Percentiles rank a stretch among this genome's conserved stretches.
These are phyloP conservation scores for Arizona elegans DNA, from an alignment of 2,113 vertebrate species.

Conservation along the genomic window DNA sequence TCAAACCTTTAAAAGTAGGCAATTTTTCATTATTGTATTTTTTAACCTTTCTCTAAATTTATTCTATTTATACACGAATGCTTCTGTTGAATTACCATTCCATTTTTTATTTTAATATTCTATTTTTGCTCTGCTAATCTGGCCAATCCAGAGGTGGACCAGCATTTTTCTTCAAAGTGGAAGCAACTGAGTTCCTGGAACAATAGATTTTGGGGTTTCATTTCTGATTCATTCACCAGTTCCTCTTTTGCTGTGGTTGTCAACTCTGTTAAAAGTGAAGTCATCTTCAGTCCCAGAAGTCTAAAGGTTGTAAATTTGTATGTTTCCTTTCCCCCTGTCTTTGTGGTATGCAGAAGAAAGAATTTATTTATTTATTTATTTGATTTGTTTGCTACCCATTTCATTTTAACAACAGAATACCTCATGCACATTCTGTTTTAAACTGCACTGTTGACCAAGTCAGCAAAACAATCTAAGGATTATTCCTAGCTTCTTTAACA, in stretches of 20 bases:
- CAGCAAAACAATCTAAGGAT: not conserved
- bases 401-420: not conserved
- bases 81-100: not conserved
- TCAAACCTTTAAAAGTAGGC: not conserved
- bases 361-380: not conserved
- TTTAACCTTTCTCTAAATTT: not conserved
- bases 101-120: not conserved
- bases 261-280: not conserved
- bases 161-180: not conserved
- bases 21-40: not conserved
- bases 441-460: not conserved
- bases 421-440: not conserved
- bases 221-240: not conserved
- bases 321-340: not conserved
- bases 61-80: not conserved
- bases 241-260: not conserved
- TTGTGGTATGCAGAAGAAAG: not conserved
- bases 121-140: not conserved
- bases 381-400: not conserved
- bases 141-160: not conserved
- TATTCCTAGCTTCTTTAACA: not conserved
- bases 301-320: not conserved
- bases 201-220: not conserved
- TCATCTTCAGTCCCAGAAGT: not conserved
- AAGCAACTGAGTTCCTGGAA: not conserved